Percentiles rank a stretch among this genome's conserved stretches.
Evolutionary conservation across 1,140 invertebrate species (phyloP).

Genomic region (Zaprionus camerounensis): DNA sequence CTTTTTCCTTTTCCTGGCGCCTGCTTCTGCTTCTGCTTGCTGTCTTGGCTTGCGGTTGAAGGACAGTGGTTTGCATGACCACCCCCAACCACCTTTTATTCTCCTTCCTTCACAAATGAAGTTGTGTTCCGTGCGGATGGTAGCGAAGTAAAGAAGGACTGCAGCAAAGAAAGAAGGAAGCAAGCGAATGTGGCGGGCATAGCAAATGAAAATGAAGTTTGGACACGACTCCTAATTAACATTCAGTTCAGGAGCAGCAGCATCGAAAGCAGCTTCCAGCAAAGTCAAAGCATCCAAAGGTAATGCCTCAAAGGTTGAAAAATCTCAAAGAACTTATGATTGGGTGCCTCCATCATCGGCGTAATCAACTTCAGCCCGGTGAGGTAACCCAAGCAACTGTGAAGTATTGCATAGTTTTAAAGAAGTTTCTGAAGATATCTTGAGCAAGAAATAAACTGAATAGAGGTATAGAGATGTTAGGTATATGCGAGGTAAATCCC

Average conservation of each 20-base stretch:
- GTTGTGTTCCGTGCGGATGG: constrained; percentile 50
- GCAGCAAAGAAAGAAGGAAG: constrained; percentile 2
- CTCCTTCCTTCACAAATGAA: constrained; percentile 49
- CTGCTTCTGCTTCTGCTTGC: neutral
- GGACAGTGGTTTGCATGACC: constrained; percentile 53
- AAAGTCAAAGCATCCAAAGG: constrained; percentile 4
- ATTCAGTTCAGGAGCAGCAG: constrained; percentile 47
- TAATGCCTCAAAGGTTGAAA: neutral
- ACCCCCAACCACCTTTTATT: neutral
- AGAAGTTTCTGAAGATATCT: neutral
- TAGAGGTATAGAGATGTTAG: too few relatives aligned
- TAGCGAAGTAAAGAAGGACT: neutral
- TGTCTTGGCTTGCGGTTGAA: constrained; percentile 55
- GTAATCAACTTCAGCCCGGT: neutral
- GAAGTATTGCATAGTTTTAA: neutral
- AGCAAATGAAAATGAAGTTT: constrained; percentile 37
- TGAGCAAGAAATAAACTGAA: too few relatives aligned
- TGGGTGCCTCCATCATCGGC: neutral
- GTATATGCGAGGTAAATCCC: too few relatives aligned
- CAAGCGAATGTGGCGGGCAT: constrained; percentile 2
- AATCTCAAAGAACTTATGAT: constrained; percentile 8
- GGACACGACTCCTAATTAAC: constrained; percentile 66
- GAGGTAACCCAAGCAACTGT: neutral
- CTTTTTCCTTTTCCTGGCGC: constrained; percentile 40
- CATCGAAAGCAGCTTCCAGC: constrained; percentile 12